Percentiles rank a stretch among this genome's conserved stretches.
phyloP scores from a whole-genome alignment of 1,140 invertebrate species.

The Dermatophagoides farinae region DNA sequence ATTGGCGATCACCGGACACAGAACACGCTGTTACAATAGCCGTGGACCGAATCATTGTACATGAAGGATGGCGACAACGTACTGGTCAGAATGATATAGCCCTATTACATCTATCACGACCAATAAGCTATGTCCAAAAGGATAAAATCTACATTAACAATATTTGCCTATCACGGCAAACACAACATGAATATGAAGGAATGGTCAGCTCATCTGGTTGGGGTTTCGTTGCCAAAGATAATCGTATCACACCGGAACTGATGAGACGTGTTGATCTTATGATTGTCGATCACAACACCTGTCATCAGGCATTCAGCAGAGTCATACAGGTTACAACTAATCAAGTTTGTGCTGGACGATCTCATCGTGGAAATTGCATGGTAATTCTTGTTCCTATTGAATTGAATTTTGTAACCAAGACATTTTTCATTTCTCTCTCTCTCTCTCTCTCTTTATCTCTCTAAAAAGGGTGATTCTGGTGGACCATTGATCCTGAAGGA shows the following conservation, averaged over 20 bases:
- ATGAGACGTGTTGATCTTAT: conserved; percentile 4
- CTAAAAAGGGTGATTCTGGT: conserved; percentile 45
- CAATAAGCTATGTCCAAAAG: conserved; percentile 22
- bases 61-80: neutral
- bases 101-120: conserved; percentile 34
- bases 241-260: neutral
- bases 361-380: conserved; percentile 9
- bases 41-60: neutral
- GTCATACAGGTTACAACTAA: conserved; percentile 11
- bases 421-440: neutral
- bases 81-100: conserved; percentile 43
- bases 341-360: conserved; percentile 14
- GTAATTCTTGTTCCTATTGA: neutral
- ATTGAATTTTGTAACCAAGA: too few relatives aligned
- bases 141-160: conserved; percentile 2
- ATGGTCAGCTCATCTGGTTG: conserved; percentile 12
- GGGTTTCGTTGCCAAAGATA: conserved; percentile 5
- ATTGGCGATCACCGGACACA: neutral
- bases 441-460: neutral
- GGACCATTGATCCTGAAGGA: conserved; percentile 35
- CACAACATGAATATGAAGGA: neutral
- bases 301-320: conserved; percentile 1
- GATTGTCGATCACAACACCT: conserved; percentile 4
- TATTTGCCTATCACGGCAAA: neutral
- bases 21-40: neutral